These are phyloP conservation scores for crab-eating macaque (Macaca fascicularis) DNA, from an alignment of 2,113 vertebrate genomes.

Conservation along the genomic window T2T-MFA8v1.1 NC_088379.1:25447001-25447500, in stretches of 20 bases:
- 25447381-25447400: neutral
- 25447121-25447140: neutral
- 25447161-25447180: slow-evolving; percentile 29
- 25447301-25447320: slow-evolving; percentile 46
- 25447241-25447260: slow-evolving; percentile 44
- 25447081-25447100: neutral
- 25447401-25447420: neutral
- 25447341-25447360: slow-evolving; percentile 24
- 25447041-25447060: neutral
- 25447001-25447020: neutral
- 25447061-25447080: neutral
- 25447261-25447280: slow-evolving; percentile 54
- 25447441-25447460: slow-evolving; percentile 21
- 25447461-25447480: neutral
- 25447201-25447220: neutral
- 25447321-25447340: neutral
- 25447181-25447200: neutral
- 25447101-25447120: neutral
- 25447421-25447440: neutral
- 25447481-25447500: slow-evolving; percentile 8
- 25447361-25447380: neutral
- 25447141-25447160: neutral
- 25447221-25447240: slow-evolving; percentile 36
- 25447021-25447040: neutral
- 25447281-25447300: slow-evolving; percentile 30